phyloP scores from a whole-genome alignment of 2,888 invertebrate genomes.

The Pinctada fucata region DNA sequence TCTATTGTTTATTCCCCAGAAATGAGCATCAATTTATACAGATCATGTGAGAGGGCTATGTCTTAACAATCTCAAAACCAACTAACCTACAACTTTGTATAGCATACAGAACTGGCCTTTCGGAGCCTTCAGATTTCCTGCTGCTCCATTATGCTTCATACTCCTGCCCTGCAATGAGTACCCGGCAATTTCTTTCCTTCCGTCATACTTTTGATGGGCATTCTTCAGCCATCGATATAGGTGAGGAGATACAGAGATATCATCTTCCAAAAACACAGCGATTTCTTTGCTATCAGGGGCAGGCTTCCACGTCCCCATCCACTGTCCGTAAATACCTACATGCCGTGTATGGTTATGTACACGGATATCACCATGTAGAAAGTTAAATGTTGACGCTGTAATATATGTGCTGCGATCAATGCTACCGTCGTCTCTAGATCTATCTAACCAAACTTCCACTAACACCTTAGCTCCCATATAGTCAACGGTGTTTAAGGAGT shows the following conservation, averaged over 20 bases:
- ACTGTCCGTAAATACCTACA: conserved; percentile 57
- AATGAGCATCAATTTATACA: no score
- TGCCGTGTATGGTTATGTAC: conserved; percentile 45
- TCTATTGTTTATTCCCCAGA: no score
- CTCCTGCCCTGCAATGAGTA: conserved; percentile 58
- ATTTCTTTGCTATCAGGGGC: conserved; percentile 55
- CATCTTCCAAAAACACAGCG: conserved; percentile 68
- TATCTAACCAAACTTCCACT: conserved; percentile 56
- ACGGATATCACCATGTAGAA: conserved; percentile 44
- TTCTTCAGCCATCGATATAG: conserved; percentile 64
- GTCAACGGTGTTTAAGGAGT: conserved; percentile 47
- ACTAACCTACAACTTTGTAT: conserved; percentile 60
- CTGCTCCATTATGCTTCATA: conserved; percentile 48
- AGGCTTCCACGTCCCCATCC: conserved; percentile 63
- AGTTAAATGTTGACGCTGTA: conserved; percentile 39
- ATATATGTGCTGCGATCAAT: conserved; percentile 37
- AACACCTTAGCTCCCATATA: conserved; percentile 44
- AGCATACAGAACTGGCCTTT: conserved; percentile 47
- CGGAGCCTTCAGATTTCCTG: conserved; percentile 44
- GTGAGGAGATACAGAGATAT: conserved; percentile 61
- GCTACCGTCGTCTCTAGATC: conserved; percentile 39
- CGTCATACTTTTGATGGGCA: conserved; percentile 59
- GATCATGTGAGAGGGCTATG: no score
- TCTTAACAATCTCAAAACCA: no score
- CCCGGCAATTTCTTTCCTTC: conserved; percentile 52